Evolutionary conservation across 2,888 invertebrate genomes (phyloP), one percentile per base, ranked within the genome.

Genomic region (Silvanus unidentatus): DNA sequence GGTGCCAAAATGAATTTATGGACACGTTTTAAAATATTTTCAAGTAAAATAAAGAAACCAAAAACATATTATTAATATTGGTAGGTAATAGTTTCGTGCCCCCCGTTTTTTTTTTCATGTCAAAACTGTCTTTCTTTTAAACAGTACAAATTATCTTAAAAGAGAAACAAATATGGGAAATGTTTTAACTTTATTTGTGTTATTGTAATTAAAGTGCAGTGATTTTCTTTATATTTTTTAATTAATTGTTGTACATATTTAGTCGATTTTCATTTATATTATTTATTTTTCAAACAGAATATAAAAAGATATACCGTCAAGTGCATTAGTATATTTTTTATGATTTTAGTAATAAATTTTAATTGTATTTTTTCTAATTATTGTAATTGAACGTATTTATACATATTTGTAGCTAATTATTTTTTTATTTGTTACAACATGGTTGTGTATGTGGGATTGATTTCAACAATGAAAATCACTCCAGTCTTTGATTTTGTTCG

Each of bases 271-370:
- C 38, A 22, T 39, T 48, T 49, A 45, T 48, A 46, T 48, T 44
- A 48, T 44, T 45, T 48, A 45, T 46, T 50, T 42, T 46, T 40
- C 52, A 49, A 53, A 48, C 45, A 53, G 50, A 53, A 50, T 57
- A 48, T 50, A 53, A 55, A 48, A 56, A 59, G 54, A 53, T 54
- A 49, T 47, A 42, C 50, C 48, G 53, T 57, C 52, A 62, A 62
- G 59, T 60, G 59, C 59, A 59, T 59, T 61, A 64, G 59, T 55
- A 54, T 47, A 44, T 55, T 57, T 54, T 52, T 53, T 8, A 22
- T 22, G 22, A 22, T 22, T 22, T 22, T 3, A 22, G 8, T 5
- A 22, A 5, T 22, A 5, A 8, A 22, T 22, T 22, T 5, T 22
- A 22, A 22, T 22, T 22, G 8, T 22, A 8, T n/a, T n/a, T n/a